Base-by-base conservation (phyloP, 2,888 invertebrate genomes). In the Yponomeuta plumbellus region DNA sequence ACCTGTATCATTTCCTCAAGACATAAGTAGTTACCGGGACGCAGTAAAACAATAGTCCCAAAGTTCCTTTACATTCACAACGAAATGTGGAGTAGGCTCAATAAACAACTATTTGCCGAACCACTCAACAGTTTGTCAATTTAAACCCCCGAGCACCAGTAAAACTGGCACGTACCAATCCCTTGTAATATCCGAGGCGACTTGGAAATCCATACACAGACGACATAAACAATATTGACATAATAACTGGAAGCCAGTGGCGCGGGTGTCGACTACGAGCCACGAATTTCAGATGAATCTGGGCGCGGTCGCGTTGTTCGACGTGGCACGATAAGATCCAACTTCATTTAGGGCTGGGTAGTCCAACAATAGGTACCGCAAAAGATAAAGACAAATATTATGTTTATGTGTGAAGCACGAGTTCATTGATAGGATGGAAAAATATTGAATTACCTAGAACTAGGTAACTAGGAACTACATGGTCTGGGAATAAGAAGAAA, bases 181-280 rank as follows among this genome's bases (percentile, higher is more conserved):
- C 59, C 59, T 22, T 21, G 23, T 59, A 59, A 59, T 59, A 22
- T 20, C 20, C 17, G 44, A 17, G 5, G 44, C 44, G 17, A 52
- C 44, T 59, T 23, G 23, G 62, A n/a, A 39, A 39, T 62, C 62
- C 62, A 59, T 59, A 59, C 59, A 23, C 59, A 59, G 34, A 20
- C 20, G 26, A 20, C n/a, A 79, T 82, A 82, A 79, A 80, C 75
- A 76, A 77, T 82, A 84, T 84, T 82, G 83, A 81, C 83, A 80
- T 78, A 79, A 80, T 82, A 82, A 80, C 77, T 74, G 72, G 72
- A 74, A 74, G 75, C 71, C 72, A 70, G 69, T 66, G 71, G 74
- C 70, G 68, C 66, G 63, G 69, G 70, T 63, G 72, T 66, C 72
- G 61, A 56, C 58, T 34, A 57, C 83, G 76, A 72, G 80, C 76